Evolutionary conservation across 2,113 vertebrate genomes (phyloP).

Genomic region (Pheucticus melanocephalus): DNA sequence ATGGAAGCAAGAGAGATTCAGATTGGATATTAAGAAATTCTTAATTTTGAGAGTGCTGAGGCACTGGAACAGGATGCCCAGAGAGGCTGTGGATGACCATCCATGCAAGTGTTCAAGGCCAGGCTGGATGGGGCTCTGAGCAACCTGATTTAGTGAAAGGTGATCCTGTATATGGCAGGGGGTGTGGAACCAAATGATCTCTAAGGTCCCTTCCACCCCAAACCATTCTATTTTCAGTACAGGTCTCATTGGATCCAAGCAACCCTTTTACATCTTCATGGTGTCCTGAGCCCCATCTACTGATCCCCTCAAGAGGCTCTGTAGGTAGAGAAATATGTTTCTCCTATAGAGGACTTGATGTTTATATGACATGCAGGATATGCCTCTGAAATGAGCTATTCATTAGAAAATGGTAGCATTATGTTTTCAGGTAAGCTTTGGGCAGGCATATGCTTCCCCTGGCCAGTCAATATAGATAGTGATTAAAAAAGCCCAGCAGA

Average conservation of each 20-base stretch:
- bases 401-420: background rate
- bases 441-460: background rate
- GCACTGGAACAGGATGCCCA: background rate
- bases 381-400: background rate
- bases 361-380: background rate
- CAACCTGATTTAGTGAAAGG: accelerated
- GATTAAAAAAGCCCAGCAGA: background rate
- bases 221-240: background rate
- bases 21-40: background rate
- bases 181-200: accelerated
- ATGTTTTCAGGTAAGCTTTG: background rate
- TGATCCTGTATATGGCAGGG: background rate
- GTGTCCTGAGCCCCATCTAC: background rate
- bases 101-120: background rate
- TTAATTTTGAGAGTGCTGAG: background rate
- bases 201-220: background rate
- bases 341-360: background rate
- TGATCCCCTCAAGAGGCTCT: background rate
- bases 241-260: accelerated
- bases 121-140: background rate
- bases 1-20: background rate
- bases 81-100: background rate
- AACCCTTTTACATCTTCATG: background rate
- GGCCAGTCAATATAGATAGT: background rate
- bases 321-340: background rate